These are phyloP conservation scores for Myrmecobius fasciatus DNA, from an alignment of 2,113 vertebrate species.

Conservation along the genomic window DNA sequence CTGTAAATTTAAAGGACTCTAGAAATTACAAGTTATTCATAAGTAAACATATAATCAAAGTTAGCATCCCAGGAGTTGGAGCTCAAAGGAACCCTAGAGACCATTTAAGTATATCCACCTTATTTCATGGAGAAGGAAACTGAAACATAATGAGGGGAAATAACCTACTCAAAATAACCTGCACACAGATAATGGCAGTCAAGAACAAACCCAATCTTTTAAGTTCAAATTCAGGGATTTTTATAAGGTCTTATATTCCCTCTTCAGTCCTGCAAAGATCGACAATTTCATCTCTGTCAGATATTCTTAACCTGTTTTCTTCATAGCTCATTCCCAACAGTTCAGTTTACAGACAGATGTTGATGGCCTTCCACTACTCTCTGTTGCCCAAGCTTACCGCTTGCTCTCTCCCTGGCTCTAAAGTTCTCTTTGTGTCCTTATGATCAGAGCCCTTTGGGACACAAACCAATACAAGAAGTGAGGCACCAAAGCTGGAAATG, in stretches of 20 bases:
- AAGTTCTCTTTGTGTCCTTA: background rate
- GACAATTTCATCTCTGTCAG: background rate
- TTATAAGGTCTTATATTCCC: background rate
- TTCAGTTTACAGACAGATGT: background rate
- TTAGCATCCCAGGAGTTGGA: background rate
- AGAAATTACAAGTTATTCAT: background rate
- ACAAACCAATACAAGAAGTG: background rate
- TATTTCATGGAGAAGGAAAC: conserved; percentile 27
- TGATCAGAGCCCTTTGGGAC: background rate
- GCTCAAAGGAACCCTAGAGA: background rate
- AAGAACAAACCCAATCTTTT: background rate
- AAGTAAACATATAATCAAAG: background rate
- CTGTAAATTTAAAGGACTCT: background rate
- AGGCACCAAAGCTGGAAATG: conserved; percentile 1
- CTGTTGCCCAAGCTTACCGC: background rate
- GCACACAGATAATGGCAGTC: background rate
- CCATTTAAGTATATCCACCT: background rate
- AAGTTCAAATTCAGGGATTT: background rate
- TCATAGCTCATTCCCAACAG: background rate
- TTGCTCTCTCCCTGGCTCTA: background rate
- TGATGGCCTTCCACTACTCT: background rate
- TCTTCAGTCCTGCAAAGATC: background rate
- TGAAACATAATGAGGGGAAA: background rate
- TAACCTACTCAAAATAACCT: background rate
- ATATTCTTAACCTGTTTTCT: background rate